Conservation (phyloP, 2,888 invertebrate genomes). For the Aspidiotus rigidus region DNA sequence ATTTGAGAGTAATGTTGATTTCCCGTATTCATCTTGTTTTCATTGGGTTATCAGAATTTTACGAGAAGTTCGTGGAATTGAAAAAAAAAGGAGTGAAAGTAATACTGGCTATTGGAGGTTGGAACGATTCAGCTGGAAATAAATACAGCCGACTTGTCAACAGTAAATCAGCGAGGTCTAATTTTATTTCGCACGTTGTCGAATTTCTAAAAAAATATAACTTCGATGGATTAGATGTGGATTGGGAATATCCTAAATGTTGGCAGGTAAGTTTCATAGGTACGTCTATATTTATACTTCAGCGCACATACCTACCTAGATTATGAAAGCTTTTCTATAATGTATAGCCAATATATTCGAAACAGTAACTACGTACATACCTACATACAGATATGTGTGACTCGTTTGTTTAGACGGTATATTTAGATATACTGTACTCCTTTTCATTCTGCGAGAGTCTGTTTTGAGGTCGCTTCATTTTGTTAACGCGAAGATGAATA, state of each 20-base stretch:
- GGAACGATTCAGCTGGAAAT: conserved; percentile 87
- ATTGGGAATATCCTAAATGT: conserved; percentile 91
- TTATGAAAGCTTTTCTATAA: too few relatives aligned
- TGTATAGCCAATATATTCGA: too few relatives aligned
- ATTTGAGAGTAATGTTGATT: not conserved
- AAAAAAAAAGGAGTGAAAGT: conserved; percentile 44
- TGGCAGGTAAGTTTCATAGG: conserved; percentile 55
- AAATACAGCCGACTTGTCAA: conserved; percentile 78
- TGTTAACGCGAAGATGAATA: too few relatives aligned
- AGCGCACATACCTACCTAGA: too few relatives aligned
- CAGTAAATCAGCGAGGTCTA: conserved; percentile 57
- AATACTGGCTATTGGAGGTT: conserved; percentile 80
- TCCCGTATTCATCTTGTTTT: not conserved
- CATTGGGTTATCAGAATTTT: conserved; percentile 55
- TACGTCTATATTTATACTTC: not conserved
- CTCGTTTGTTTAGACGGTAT: too few relatives aligned
- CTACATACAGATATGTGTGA: too few relatives aligned
- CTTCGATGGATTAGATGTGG: conserved; percentile 84
- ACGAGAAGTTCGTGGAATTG: conserved; percentile 69
- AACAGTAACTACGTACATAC: too few relatives aligned
- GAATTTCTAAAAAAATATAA: conserved; percentile 68
- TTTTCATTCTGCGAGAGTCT: not conserved
- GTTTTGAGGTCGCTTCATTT: not conserved
- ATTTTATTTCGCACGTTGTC: conserved; percentile 64
- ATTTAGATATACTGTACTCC: too few relatives aligned